A percentile compares a stretch with the other conserved stretches of the same genome.
These are phyloP conservation scores for Bergia sp. DNA, from an alignment of 92 coral and sea anemone genomes.

Conservation along the genomic window DNA sequence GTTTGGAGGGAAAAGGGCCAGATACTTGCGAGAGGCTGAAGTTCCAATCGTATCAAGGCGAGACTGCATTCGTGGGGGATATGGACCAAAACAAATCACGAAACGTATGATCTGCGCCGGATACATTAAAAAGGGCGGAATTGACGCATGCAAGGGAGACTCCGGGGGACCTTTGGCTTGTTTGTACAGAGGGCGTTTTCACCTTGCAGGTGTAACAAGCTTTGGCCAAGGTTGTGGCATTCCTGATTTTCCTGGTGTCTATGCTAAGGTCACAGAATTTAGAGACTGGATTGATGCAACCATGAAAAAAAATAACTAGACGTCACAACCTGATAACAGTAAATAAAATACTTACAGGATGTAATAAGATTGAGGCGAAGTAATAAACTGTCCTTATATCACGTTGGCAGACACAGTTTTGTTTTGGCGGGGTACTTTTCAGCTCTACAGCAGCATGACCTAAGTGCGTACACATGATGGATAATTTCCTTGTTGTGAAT, in stretches of 20 bases:
- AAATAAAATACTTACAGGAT: too few relatives aligned
- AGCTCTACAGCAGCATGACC: too few relatives aligned
- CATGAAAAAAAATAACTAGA: neutral
- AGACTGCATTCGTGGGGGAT: slow-evolving; percentile 55
- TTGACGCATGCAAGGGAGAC: slow-evolving; percentile 82
- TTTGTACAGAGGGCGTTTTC: slow-evolving; percentile 62
- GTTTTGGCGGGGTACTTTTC: too few relatives aligned
- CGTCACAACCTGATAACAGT: too few relatives aligned
- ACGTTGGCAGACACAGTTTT: too few relatives aligned
- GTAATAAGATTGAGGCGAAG: too few relatives aligned
- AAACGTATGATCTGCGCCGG: slow-evolving; percentile 86
- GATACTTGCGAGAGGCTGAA: neutral
- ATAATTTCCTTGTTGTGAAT: too few relatives aligned
- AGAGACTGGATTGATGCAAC: slow-evolving; percentile 76
- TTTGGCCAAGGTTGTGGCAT: slow-evolving; percentile 83
- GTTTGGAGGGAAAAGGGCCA: neutral
- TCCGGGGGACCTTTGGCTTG: slow-evolving; percentile 91
- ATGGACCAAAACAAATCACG: slow-evolving; percentile 62
- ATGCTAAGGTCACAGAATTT: slow-evolving; percentile 63
- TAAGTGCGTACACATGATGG: too few relatives aligned
- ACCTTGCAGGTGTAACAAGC: slow-evolving; percentile 79
- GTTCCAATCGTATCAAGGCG: slow-evolving; percentile 69
- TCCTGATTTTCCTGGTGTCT: slow-evolving; percentile 77
- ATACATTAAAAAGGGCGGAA: slow-evolving; percentile 47
- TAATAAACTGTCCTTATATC: too few relatives aligned